These are phyloP conservation scores for Nycticebus coucang DNA, from an alignment of 2,113 vertebrate species.

Conservation along the genomic window DNA sequence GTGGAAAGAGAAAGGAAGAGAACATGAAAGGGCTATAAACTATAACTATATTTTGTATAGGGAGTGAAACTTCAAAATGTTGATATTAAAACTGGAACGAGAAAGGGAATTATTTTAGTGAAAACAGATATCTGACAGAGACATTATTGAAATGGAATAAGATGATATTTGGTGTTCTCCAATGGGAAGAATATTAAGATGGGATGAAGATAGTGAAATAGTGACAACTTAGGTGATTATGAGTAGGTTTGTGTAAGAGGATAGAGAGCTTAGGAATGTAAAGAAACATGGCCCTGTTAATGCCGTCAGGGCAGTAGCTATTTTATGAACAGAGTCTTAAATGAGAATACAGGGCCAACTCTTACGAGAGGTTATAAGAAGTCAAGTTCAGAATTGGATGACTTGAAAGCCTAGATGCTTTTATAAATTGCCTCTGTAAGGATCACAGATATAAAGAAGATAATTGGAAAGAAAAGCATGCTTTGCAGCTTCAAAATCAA, in stretches of 20 bases:
- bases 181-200: neutral
- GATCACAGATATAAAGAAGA: neutral
- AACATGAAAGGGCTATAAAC: neutral
- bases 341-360: neutral
- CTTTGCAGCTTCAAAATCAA: constrained; percentile 19
- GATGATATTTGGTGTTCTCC: neutral
- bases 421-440: constrained; percentile 42
- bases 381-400: neutral
- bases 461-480: neutral
- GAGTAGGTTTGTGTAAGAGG: neutral
- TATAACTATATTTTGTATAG: neutral
- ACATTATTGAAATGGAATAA: neutral
- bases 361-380: neutral
- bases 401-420: constrained; percentile 30
- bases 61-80: neutral
- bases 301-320: neutral
- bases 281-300: neutral
- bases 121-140: neutral
- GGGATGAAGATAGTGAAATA: neutral
- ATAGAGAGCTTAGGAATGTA: neutral
- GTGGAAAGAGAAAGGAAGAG: neutral
- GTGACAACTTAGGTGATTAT: neutral
- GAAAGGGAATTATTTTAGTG: neutral
- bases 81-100: neutral
- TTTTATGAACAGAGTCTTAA: neutral